Percentiles rank a stretch among this genome's conserved stretches.
Evolutionary conservation across 2,888 invertebrate species (phyloP).

Genomic region (Scaptomyza parva): DNA sequence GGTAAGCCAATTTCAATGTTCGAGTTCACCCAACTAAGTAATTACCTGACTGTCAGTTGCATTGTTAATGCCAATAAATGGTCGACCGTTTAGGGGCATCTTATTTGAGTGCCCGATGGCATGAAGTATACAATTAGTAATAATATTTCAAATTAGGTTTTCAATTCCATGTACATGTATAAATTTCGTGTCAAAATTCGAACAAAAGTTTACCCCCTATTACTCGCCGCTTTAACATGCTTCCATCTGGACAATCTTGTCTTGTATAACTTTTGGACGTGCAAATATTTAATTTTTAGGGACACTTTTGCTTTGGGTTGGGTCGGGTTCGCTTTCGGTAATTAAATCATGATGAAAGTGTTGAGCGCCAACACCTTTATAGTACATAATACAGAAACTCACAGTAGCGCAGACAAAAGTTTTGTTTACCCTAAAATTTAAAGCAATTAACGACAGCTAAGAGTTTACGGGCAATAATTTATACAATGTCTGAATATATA

Average conservation of each 20-base stretch:
- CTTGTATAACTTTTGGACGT: slow-evolving; percentile 33
- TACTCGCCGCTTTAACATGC: background rate
- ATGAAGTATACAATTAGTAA: slow-evolving; percentile 47
- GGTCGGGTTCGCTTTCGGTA: slow-evolving; percentile 35
- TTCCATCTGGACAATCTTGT: slow-evolving; percentile 26
- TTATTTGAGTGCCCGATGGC: slow-evolving; percentile 46
- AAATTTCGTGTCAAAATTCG: slow-evolving; percentile 21
- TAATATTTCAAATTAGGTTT: slow-evolving; percentile 61
- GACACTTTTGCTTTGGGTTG: slow-evolving; percentile 29
- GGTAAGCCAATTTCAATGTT: too few relatives aligned
- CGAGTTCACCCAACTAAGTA: slow-evolving; percentile 41
- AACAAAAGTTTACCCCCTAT: background rate
- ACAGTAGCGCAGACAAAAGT: slow-evolving; percentile 22
- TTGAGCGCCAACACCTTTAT: slow-evolving; percentile 17
- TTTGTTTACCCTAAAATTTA: slow-evolving; percentile 17
- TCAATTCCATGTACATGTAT: slow-evolving; percentile 51
- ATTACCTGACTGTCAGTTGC: slow-evolving; percentile 52
- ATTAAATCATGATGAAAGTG: slow-evolving; percentile 58
- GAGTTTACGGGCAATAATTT: slow-evolving; percentile 17
- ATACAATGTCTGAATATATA: slow-evolving; percentile 2
- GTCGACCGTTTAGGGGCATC: slow-evolving; percentile 3
- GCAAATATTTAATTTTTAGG: slow-evolving; percentile 32
- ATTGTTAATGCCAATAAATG: slow-evolving; percentile 50
- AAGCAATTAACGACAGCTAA: slow-evolving; percentile 27
- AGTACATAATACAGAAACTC: slow-evolving; percentile 11